phyloP scores from a whole-genome alignment of 2,888 invertebrate species.

The Heliconius hortense region DNA sequence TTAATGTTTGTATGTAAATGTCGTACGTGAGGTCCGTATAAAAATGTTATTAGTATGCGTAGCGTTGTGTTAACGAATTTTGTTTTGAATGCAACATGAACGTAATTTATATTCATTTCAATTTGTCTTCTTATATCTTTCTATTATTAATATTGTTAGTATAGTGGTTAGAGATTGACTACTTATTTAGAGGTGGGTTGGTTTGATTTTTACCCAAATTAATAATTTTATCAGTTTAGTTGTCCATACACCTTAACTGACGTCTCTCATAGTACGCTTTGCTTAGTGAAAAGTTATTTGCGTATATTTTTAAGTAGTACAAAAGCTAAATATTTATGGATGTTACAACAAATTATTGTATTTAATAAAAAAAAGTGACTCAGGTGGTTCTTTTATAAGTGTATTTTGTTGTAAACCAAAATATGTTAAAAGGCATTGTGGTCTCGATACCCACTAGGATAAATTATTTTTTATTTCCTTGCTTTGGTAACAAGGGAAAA shows the following conservation, averaged over 20 bases:
- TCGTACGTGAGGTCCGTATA: slow-evolving; percentile 29
- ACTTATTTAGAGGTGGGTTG: background rate
- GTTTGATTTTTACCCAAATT: background rate
- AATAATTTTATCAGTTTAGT: background rate
- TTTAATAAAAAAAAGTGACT: too few relatives aligned
- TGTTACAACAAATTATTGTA: too few relatives aligned
- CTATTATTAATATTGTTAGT: background rate
- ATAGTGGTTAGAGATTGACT: background rate
- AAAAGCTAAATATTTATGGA: background rate
- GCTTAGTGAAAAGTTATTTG: background rate
- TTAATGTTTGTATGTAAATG: slow-evolving; percentile 41
- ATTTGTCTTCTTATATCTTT: background rate
- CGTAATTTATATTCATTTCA: background rate
- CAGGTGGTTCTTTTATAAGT: too few relatives aligned
- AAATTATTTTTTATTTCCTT: background rate
- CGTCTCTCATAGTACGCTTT: too few relatives aligned
- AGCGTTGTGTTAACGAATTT: slow-evolving; percentile 32
- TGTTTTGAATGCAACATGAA: slow-evolving; percentile 14
- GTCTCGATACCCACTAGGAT: background rate
- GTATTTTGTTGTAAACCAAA: too few relatives aligned
- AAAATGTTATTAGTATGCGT: slow-evolving; percentile 29
- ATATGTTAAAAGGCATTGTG: background rate
- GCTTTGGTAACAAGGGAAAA: too few relatives aligned
- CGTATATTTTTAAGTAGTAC: background rate
- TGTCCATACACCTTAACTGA: background rate